Base-by-base conservation (phyloP, 2,888 invertebrate species). In the Tachystola acroxantha region DNA sequence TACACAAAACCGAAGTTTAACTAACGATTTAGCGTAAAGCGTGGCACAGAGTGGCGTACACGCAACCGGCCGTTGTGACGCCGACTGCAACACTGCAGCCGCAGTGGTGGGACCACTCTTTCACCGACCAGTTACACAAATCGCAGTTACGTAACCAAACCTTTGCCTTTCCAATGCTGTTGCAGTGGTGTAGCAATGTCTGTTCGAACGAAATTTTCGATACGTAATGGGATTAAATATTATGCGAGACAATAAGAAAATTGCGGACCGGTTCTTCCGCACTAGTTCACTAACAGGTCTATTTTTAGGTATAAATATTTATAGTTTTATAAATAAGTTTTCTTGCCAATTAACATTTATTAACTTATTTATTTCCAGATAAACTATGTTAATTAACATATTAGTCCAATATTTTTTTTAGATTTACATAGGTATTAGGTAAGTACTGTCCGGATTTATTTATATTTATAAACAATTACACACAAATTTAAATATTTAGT, bases 101-200 rank as follows among this genome's bases (percentile, higher is more conserved):
- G 40, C 34, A 42, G 43, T 58, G 64, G 61, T 61, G 62, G 57
- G 56, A 57, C 60, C 48, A 60, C 65, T 82, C 82, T 81, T 82
- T 82, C 82, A 78, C 81, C 63, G 56, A 51, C 48, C 54, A 51
- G 74, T 81, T 82, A 79, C 84, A 79, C 81, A 73, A 41, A 71
- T 61, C 51, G 48, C 43, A 39, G 48, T 79, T 81, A 72, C 75
- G 67, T 70, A 77, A 82, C 48, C 31, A 42, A 58, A 53, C 65
- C 67, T 63, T 71, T 69, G 77, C 78, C 79, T 81, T 81, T 80
- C 80, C 72, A 80, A 72, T 51, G 41, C 47, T 67, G 66, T 64
- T 66, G 66, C 66, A 61, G 59, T 55, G 44, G 55, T 42, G 42
- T 42, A 42, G 42, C 42, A 42, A 42, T 39, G 39, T 36, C 36